These are phyloP conservation scores for Furcula furcula DNA, from an alignment of 2,888 invertebrate genomes.

Conservation along the genomic window DNA sequence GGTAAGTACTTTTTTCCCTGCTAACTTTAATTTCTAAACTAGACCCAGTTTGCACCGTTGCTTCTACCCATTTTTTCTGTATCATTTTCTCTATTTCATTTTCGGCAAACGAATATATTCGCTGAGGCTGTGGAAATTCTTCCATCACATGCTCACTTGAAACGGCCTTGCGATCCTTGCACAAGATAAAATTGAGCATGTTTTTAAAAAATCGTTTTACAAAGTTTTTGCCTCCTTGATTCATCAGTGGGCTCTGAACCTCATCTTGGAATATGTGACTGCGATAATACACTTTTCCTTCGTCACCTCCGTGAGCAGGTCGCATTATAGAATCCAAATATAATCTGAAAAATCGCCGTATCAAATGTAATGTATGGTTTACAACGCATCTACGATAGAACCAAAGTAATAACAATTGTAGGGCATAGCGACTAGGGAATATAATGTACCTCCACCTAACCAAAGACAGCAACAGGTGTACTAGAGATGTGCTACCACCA, in stretches of 20 bases:
- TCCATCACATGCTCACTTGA: constrained; percentile 6
- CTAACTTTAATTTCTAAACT: constrained; percentile 45
- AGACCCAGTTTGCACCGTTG: constrained; percentile 56
- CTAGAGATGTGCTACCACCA: too few species aligned
- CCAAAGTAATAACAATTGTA: too few species aligned
- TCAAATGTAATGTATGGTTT: too few species aligned
- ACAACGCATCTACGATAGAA: too few species aligned
- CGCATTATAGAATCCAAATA: constrained; percentile 63
- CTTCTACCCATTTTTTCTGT: constrained; percentile 23
- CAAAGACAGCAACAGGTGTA: too few species aligned
- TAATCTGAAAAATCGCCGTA: constrained; percentile 62
- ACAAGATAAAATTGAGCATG: constrained; percentile 21
- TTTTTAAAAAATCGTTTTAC: constrained; percentile 14
- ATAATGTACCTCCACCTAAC: too few species aligned
- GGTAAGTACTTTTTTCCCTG: not conserved
- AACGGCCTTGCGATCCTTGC: constrained; percentile 17
- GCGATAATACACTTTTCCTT: constrained; percentile 31
- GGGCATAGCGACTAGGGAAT: too few species aligned
- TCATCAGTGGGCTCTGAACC: constrained; percentile 10
- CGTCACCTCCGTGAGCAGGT: constrained; percentile 51
- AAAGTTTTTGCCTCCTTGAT: constrained; percentile 5
- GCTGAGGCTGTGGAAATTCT: constrained; percentile 12
- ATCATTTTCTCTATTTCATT: constrained; percentile 49
- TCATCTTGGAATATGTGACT: constrained; percentile 34
- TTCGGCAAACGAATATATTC: constrained; percentile 50